Evolutionary conservation across 2,113 vertebrate species (phyloP).

Genomic region (Sterrhoptilus dennistouni): DNA sequence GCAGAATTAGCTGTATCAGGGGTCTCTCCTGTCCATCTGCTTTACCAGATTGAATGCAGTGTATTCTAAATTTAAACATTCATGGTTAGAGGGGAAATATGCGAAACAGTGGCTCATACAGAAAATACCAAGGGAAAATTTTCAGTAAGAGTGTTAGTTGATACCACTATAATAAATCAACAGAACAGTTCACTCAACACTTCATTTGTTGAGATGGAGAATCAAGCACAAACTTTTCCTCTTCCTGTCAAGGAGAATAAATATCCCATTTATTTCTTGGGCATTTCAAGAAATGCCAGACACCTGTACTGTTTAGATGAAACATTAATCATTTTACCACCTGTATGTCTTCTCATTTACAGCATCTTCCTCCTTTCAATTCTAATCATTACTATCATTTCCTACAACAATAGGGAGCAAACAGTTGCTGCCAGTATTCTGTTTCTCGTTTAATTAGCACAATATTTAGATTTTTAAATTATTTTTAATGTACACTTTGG

Average conservation of each 20-base stretch:
- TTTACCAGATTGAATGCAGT: background rate
- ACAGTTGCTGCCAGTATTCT: background rate
- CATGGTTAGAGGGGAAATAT: background rate
- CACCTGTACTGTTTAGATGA: constrained; percentile 43
- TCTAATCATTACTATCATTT: background rate
- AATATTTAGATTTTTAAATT: background rate
- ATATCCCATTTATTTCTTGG: constrained; percentile 68
- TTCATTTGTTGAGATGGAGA: constrained; percentile 61
- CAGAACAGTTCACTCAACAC: constrained; percentile 44
- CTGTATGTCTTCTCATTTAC: constrained; percentile 4
- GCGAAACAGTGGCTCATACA: background rate
- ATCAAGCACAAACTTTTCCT: constrained; percentile 55
- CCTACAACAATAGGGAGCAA: background rate
- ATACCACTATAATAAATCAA: constrained; percentile 68
- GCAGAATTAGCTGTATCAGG: background rate
- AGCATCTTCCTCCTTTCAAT: background rate
- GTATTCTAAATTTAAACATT: constrained; percentile 5
- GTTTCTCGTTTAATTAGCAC: background rate
- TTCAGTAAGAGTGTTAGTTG: background rate
- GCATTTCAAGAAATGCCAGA: constrained; percentile 53
- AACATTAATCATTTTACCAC: constrained; percentile 59
- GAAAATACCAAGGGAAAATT: constrained; percentile 37
- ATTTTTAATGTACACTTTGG: background rate
- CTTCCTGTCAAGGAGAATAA: constrained; percentile 60
- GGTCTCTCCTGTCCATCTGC: background rate